These are phyloP conservation scores for Hydropsyche tenuis DNA, from an alignment of 1,140 invertebrate genomes.

Conservation along the genomic window DNA sequence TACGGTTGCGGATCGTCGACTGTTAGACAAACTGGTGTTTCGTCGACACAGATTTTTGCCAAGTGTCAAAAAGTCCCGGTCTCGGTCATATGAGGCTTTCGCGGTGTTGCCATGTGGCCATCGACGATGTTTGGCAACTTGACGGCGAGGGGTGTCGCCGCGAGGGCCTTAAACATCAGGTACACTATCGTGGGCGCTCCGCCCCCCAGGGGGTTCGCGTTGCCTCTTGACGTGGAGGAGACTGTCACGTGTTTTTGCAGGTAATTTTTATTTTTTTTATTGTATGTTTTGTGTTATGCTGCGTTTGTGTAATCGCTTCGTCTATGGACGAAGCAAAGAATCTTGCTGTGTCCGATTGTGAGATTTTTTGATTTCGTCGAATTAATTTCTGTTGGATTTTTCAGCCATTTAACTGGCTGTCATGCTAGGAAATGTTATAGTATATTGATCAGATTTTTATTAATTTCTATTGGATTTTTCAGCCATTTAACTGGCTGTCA, in stretches of 20 bases:
- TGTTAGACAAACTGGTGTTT: background rate
- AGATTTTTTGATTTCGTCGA: too few species aligned
- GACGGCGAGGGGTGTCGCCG: slow-evolving; percentile 55
- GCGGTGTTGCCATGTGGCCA: slow-evolving; percentile 53
- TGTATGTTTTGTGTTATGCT: too few species aligned
- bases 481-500: too few species aligned
- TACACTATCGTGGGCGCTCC: slow-evolving; percentile 56
- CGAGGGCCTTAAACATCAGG: slow-evolving; percentile 60
- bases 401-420: too few species aligned
- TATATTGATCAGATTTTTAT: too few species aligned
- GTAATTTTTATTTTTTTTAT: slow-evolving; percentile 55
- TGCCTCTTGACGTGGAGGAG: slow-evolving; percentile 71
- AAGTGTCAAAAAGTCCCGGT: background rate
- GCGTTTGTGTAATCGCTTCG: too few species aligned
- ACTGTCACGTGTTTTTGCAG: slow-evolving; percentile 79
- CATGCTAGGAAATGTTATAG: too few species aligned
- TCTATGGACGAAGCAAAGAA: too few species aligned
- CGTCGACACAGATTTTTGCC: background rate
- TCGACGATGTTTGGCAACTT: slow-evolving; percentile 56
- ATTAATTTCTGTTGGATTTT: too few species aligned
- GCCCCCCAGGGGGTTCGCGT: slow-evolving; percentile 54
- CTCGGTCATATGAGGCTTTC: slow-evolving; percentile 9
- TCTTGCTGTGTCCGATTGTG: too few species aligned
- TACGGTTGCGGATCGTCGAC: too few species aligned
- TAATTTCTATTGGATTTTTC: too few species aligned